These are phyloP conservation scores for Heteromurus nitidus DNA, from an alignment of 2,888 invertebrate species.

Conservation along the genomic window DNA sequence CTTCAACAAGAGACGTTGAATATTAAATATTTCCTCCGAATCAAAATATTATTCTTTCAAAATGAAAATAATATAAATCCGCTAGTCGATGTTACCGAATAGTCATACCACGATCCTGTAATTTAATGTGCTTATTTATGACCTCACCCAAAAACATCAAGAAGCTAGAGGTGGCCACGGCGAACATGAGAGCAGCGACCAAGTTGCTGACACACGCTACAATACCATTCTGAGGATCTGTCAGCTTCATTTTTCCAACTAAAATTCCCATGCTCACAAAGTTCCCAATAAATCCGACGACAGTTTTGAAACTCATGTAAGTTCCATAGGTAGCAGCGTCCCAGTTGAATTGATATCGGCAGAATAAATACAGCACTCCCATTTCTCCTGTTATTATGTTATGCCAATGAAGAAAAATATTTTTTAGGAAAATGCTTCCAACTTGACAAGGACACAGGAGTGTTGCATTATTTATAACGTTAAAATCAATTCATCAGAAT, in stretches of 20 bases:
- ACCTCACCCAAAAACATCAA: constrained; percentile 68
- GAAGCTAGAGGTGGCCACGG: constrained; percentile 43
- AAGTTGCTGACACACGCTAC: constrained; percentile 59
- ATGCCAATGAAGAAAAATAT: background rate
- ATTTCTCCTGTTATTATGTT: constrained; percentile 83
- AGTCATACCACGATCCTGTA: background rate
- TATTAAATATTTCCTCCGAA: background rate
- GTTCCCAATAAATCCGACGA: constrained; percentile 70
- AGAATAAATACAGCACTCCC: constrained; percentile 89
- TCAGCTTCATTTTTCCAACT: constrained; percentile 56
- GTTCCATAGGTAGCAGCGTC: constrained; percentile 85
- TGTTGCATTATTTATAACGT: no score
- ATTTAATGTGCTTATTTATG: background rate
- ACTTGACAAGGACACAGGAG: background rate
- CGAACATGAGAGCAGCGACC: constrained; percentile 48
- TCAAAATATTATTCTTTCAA: background rate
- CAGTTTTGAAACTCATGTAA: constrained; percentile 69
- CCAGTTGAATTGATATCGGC: constrained; percentile 90
- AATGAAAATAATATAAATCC: background rate
- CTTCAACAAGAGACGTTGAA: constrained; percentile 36
- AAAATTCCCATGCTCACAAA: constrained; percentile 70
- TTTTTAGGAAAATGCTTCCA: constrained; percentile 41
- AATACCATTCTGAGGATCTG: constrained; percentile 67
- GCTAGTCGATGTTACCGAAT: no score
- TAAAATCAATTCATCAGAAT: no score